phyloP scores from a whole-genome alignment of 2,113 vertebrate species.

The Columbina picui region DNA sequence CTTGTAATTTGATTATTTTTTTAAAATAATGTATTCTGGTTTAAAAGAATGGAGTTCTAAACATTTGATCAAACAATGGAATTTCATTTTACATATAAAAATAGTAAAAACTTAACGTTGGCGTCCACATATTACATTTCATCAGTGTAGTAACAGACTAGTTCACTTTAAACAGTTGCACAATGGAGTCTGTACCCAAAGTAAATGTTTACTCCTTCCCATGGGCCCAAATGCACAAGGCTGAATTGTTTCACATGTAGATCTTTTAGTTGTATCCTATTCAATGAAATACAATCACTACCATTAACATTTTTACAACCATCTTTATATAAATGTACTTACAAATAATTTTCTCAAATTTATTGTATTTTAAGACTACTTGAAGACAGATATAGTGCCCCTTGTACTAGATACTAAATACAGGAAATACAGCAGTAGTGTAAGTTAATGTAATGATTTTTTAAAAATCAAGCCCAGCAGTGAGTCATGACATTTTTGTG shows the following conservation, averaged over 20 bases:
- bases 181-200: background rate
- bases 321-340: background rate
- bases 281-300: background rate
- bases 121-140: background rate
- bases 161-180: background rate
- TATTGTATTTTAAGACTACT: background rate
- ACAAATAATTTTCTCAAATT: background rate
- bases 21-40: background rate
- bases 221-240: background rate
- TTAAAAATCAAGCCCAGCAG: background rate
- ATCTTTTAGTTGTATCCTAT: background rate
- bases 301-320: background rate
- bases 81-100: background rate
- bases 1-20: background rate
- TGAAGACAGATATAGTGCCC: background rate
- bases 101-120: background rate
- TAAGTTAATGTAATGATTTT: background rate
- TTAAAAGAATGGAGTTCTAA: background rate
- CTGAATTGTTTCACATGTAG: background rate
- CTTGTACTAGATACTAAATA: background rate
- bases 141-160: background rate
- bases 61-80: background rate
- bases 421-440: background rate
- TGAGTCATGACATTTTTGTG: background rate
- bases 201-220: background rate